phyloP scores from a whole-genome alignment of 1,140 invertebrate genomes.

The Drosophila tsacasi region DNA sequence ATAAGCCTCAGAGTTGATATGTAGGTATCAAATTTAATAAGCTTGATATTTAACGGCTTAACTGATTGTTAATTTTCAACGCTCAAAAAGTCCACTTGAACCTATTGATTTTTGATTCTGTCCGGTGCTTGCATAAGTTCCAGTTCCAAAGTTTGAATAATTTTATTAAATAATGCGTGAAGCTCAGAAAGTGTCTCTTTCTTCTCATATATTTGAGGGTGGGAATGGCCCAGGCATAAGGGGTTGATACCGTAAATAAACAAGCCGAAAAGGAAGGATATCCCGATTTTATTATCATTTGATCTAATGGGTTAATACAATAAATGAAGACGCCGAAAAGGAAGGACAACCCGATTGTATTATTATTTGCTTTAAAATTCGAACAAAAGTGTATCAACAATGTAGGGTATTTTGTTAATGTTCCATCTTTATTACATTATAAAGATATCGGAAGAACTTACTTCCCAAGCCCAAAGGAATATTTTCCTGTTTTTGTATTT shows the following conservation, averaged over 20 bases:
- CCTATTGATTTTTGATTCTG: background rate
- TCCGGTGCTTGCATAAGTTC: background rate
- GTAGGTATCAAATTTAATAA: background rate
- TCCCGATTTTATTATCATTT: background rate
- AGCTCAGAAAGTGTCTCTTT: background rate
- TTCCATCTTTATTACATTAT: background rate
- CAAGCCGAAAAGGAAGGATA: background rate
- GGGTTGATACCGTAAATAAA: constrained; percentile 9
- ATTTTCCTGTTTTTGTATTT: background rate
- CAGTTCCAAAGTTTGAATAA: background rate
- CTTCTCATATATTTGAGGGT: background rate
- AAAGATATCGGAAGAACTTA: background rate
- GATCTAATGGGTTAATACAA: background rate
- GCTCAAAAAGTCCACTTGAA: background rate
- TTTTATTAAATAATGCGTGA: background rate
- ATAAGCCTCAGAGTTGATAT: background rate
- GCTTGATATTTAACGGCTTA: background rate
- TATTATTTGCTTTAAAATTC: background rate
- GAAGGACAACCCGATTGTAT: background rate
- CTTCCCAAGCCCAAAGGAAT: background rate
- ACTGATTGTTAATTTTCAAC: background rate
- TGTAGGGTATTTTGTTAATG: background rate
- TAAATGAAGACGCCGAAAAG: background rate
- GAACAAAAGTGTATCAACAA: background rate
- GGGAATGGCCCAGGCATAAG: background rate